Conservation (phyloP, 2,888 invertebrate genomes). For the Halocaridina rubra region DNA sequence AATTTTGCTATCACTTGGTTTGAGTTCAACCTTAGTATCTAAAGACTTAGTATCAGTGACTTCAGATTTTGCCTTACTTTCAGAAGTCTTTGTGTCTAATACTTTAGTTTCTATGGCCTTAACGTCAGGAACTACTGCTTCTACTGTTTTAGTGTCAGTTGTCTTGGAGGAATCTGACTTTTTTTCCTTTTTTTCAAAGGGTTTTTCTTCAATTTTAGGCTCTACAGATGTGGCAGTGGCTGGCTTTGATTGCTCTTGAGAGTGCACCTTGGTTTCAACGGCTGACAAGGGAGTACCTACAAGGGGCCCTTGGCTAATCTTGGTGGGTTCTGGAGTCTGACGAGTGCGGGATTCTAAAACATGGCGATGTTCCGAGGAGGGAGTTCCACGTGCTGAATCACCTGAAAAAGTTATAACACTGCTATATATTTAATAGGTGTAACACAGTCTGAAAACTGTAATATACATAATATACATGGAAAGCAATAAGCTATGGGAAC, state of each 20-base stretch:
- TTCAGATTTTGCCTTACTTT: slow-evolving; percentile 23
- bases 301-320: slow-evolving; percentile 60
- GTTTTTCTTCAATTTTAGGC: slow-evolving; percentile 49
- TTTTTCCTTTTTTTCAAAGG: slow-evolving; percentile 18
- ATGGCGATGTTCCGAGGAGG: slow-evolving; percentile 62
- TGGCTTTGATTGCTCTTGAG: slow-evolving; percentile 51
- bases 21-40: slow-evolving; percentile 24
- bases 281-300: slow-evolving; percentile 61
- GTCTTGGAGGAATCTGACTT: slow-evolving; percentile 18
- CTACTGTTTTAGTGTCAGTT: slow-evolving; percentile 9
- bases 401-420: slow-evolving; percentile 60
- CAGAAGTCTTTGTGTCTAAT: slow-evolving; percentile 7
- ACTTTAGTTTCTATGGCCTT: slow-evolving; percentile 36
- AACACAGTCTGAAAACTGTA: no score
- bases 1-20: slow-evolving; percentile 7
- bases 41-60: slow-evolving; percentile 1
- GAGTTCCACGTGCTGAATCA: slow-evolving; percentile 62
- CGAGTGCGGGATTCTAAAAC: slow-evolving; percentile 60
- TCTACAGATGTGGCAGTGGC: slow-evolving; percentile 53
- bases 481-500: no score
- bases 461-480: no score
- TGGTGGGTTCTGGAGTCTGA: slow-evolving; percentile 63
- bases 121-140: slow-evolving; percentile 15
- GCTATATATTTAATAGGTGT: no score
- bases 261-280: slow-evolving; percentile 38